Percentiles rank a stretch among this genome's conserved stretches.
Evolutionary conservation across 2,888 invertebrate genomes (phyloP).

Genomic region (Drymonia ruficornis): DNA sequence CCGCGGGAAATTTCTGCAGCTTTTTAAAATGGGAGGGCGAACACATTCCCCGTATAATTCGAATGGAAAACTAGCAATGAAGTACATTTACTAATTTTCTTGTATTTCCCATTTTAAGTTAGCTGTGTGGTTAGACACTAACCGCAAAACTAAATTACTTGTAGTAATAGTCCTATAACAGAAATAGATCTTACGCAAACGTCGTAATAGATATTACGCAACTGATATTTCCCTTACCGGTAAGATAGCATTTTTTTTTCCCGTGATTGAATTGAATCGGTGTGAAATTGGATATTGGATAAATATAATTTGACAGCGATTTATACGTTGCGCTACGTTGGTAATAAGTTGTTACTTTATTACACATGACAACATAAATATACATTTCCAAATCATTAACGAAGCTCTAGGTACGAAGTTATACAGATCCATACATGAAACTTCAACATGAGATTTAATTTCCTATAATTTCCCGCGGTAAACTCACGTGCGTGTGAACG

Average conservation of each 20-base stretch:
- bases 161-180: not conserved
- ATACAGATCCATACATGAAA: too few species aligned
- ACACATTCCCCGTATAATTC: constrained; percentile 4
- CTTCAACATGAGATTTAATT: not conserved
- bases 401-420: too few species aligned
- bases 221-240: not conserved
- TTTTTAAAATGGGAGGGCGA: constrained; percentile 5
- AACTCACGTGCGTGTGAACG: constrained; percentile 15
- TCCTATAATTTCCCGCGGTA: constrained; percentile 4
- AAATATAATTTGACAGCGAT: not conserved
- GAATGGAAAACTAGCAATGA: constrained; percentile 7
- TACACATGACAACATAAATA: too few species aligned
- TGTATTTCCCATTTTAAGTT: constrained; percentile 3
- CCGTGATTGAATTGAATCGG: not conserved
- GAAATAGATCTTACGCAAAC: not conserved
- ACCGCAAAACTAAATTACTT: constrained; percentile 3
- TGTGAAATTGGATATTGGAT: not conserved
- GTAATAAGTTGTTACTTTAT: too few species aligned
- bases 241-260: not conserved
- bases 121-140: not conserved
- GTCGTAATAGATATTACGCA: constrained; percentile 1
- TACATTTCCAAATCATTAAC: too few species aligned
- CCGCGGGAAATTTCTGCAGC: not conserved
- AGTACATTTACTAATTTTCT: constrained; percentile 5
- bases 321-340: too few species aligned